These are phyloP conservation scores for Speoplatyrhinus poulsoni DNA, from an alignment of 2,113 vertebrate species.

Conservation along the genomic window DNA sequence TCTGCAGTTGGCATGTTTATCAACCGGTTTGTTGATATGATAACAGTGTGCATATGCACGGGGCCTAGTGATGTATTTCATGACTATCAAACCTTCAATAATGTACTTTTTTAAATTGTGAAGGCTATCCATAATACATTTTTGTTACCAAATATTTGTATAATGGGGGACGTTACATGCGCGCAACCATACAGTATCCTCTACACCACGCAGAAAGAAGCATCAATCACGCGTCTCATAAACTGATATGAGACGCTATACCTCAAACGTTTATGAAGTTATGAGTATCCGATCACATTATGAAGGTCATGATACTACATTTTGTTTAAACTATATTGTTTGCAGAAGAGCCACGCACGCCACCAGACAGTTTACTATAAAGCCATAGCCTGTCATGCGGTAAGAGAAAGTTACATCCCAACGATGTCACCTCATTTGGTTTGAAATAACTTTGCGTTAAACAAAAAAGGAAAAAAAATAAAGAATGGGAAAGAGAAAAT, in stretches of 20 bases:
- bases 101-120: too few species aligned
- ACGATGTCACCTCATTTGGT: constrained; percentile 95
- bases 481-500: constrained; percentile 47
- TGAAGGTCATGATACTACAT: background rate
- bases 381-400: constrained; percentile 21
- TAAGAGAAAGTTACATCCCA: constrained; percentile 73
- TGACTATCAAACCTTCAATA: too few species aligned
- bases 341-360: background rate
- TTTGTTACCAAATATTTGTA: too few species aligned
- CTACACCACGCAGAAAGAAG: too few species aligned
- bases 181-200: too few species aligned
- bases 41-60: too few species aligned
- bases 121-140: too few species aligned
- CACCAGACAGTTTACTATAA: background rate
- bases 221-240: background rate
- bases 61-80: too few species aligned
- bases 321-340: background rate
- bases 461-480: constrained; percentile 41
- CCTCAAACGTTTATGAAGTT: constrained; percentile 65
- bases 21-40: too few species aligned
- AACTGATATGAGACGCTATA: constrained; percentile 32
- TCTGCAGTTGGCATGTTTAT: too few species aligned
- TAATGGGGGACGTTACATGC: too few species aligned
- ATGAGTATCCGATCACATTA: too few species aligned
- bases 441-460: constrained; percentile 84